Evolutionary conservation across 2,113 vertebrate species (phyloP), one percentile per base, ranked within the genome.

Genomic region (Poeciliopsis occidentalis): DNA sequence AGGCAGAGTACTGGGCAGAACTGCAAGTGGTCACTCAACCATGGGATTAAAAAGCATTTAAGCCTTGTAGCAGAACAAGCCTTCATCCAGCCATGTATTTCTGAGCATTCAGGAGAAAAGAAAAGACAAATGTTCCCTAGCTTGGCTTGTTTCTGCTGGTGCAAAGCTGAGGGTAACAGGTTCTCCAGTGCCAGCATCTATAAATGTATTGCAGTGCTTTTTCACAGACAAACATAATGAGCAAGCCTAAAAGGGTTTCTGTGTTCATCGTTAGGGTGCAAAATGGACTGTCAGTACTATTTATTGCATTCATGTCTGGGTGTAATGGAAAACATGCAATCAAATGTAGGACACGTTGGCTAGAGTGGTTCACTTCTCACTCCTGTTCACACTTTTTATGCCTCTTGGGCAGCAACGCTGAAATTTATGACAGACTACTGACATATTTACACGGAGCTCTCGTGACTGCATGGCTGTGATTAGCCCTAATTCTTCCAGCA

Each of bases 11-110:
- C 85, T 78, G 87, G 88, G 83, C 92, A 87, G 76, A 83, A 88
- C 89, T 88, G 88, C 86, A 81, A 92, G 90, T 85, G 90, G 84
- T 90, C 92, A 92, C 76, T 91, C 89, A 93, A 91, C 84, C 92
- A 86, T 94, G 92, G 92, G 92, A 94, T 93, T 94, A 93, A 94
- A 93, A 93, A 88, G 76, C 91, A 91, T 94, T 94, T 92, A 92
- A 93, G 89, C 90, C 87, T 86, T 90, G 90, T 89, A 92, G 84
- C 84, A 84, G 68, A 54, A 47, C 68, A 64, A 57, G 54, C 68
- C 17, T 54, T 81, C 67, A 30, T 72, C 75, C 78, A 86, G 72
- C 87, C 78, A 69, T 82, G 81, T 85, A 81, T 85, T 89, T 89
- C 80, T 78, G 82, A 86, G 84, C 86, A 75, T 91, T 87, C 82